Base-by-base conservation (phyloP, 37 sponge, comb jelly and placozoan species). In the Theonella swinhoei region DNA sequence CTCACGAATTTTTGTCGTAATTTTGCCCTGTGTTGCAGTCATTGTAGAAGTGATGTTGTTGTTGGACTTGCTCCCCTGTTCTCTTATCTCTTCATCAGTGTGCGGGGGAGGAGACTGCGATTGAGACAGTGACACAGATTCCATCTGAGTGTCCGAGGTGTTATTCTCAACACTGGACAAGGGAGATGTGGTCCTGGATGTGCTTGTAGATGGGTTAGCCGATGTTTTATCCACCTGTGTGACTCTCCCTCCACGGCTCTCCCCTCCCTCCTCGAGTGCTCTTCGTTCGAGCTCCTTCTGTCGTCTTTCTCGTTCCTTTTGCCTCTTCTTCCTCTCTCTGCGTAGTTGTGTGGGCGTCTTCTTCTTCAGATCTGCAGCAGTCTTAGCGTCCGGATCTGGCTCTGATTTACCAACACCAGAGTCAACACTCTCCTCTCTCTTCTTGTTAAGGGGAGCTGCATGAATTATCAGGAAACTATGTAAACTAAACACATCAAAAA, bases 281-380 rank as follows among this genome's bases (percentile, higher is more conserved):
- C 28, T 43, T 35, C 75, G 79, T 74, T 86, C 80, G 28, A 70
- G 37, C 43, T 71, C 75, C 37, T 59, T 80, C 61, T 87, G 75
- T 42, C 75, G 38, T 39, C 74, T 71, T 34, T 89, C 84, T 78
- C 85, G 29, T 34, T 83, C 85, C 62, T 67, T 79, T 42, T 89
- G 84, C 3, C 89, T 35, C 67, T 78, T 89, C 74, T 89, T 89
- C 42, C 89, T 78, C 72, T 89, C 89, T 28, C 89, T 62, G 25
- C 89, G 68, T 29, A 82, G 84, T 31, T 89, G 89, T 14, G 89
- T 89, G 0, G 89, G 89, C 0, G 89, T 89, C 75, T 89, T 89
- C 75, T 89, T 89, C 36, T 75, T 88, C 9, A 67, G 24, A 24
- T 47, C 54, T 17, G 54, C 54, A 47, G 54, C 7, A 14, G 54